Conservation (phyloP, 1,140 invertebrate species). For the Cotesia glomerata region DNA sequence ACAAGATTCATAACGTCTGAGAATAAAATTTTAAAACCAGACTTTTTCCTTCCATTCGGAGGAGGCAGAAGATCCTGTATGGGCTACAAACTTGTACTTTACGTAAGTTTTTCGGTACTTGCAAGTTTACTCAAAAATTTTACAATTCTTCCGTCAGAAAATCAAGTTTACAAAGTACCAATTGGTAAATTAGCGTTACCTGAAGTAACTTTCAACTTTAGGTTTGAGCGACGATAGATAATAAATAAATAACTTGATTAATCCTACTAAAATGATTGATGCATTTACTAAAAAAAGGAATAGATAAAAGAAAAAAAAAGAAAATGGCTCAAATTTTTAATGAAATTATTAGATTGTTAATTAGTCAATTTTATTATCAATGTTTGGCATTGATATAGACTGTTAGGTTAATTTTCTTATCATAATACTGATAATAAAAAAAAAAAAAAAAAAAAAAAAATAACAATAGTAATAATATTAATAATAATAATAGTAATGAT, state of each 20-base stretch:
- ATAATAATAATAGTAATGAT: too few species aligned
- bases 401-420: not conserved
- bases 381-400: constrained; percentile 2
- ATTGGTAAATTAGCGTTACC: constrained; percentile 75
- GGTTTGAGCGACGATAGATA: constrained; percentile 63
- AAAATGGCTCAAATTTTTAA: not conserved
- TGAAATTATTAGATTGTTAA: constrained; percentile 19
- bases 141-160: constrained; percentile 67
- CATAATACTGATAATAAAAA: too few species aligned
- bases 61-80: constrained; percentile 87
- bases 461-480: too few species aligned
- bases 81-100: constrained; percentile 83
- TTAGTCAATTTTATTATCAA: constrained; percentile 6
- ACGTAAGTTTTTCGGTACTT: constrained; percentile 76
- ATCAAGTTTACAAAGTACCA: constrained; percentile 62
- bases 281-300: too few species aligned
- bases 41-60: constrained; percentile 86
- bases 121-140: constrained; percentile 78
- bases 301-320: too few species aligned
- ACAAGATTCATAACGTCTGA: constrained; percentile 72
- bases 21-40: constrained; percentile 62
- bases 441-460: too few species aligned
- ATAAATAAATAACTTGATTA: not conserved
- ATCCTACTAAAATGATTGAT: not conserved
- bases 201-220: constrained; percentile 69